phyloP scores from a whole-genome alignment of 2,113 vertebrate genomes.

The Rissa tridactyla region DNA sequence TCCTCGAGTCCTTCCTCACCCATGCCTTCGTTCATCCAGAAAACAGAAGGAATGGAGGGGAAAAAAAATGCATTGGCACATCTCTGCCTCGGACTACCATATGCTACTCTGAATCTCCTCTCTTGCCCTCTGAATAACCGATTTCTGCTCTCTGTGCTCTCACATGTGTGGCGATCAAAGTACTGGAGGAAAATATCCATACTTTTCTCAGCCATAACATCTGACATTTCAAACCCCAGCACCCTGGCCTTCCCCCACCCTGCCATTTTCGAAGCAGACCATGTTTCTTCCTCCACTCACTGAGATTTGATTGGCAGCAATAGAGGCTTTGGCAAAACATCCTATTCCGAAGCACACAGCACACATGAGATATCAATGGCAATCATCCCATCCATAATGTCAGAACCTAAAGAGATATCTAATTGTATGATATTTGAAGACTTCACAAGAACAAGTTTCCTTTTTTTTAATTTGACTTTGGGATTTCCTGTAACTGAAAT shows the following conservation, averaged over 20 bases:
- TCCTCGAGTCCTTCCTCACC: neutral
- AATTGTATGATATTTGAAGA: conserved; percentile 5
- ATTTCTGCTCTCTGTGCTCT: neutral
- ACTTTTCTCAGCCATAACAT: neutral
- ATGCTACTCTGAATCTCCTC: neutral
- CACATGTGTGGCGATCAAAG: neutral
- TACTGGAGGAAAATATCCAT: neutral
- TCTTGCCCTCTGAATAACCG: neutral
- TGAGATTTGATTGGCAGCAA: neutral
- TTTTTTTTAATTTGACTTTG: neutral
- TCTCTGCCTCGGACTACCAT: neutral
- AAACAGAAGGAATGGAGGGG: neutral
- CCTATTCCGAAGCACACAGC: neutral
- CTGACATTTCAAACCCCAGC: neutral
- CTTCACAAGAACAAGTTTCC: conserved; percentile 17
- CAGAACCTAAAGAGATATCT: conserved; percentile 16
- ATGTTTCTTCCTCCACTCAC: neutral
- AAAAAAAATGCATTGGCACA: neutral
- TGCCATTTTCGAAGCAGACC: neutral
- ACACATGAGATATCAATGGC: neutral
- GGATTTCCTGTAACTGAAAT: conserved; percentile 37
- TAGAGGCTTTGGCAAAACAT: neutral
- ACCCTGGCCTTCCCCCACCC: neutral
- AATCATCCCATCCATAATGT: conserved; percentile 27
- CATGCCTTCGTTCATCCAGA: neutral